phyloP scores from a whole-genome alignment of 2,113 vertebrate genomes.

The Tragulus kanchil region DNA sequence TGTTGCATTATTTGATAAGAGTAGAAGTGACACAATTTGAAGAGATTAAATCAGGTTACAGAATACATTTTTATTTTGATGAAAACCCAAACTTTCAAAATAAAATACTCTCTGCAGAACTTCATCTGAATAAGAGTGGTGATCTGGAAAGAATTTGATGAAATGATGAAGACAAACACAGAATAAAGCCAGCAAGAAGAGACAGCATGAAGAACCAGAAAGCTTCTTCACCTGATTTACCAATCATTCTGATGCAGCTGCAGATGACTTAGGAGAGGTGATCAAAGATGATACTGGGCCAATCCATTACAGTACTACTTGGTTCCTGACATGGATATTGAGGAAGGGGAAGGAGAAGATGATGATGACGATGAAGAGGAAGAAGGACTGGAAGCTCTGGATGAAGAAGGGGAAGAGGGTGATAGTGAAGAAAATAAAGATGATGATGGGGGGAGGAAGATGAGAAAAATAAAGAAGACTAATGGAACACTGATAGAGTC shows the following conservation, averaged over 20 bases:
- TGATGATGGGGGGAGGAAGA: constrained; percentile 97
- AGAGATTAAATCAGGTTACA: constrained; percentile 99
- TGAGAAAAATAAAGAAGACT: constrained; percentile 96
- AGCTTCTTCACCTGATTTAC: constrained; percentile 99
- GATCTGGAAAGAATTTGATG: constrained; percentile 99
- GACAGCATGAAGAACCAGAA: constrained; percentile 99
- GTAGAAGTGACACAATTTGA: constrained; percentile 99
- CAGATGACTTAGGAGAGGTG: constrained; percentile 97
- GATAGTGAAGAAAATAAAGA: constrained; percentile 97
- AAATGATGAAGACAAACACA: constrained; percentile 98
- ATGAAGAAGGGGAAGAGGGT: constrained; percentile 98
- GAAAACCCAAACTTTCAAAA: constrained; percentile 99
- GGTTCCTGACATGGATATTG: constrained; percentile 94
- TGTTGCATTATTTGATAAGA: constrained; percentile 99
- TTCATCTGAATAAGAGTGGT: constrained; percentile 99
- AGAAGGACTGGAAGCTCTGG: constrained; percentile 97
- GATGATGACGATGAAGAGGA: constrained; percentile 98
- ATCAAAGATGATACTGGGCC: constrained; percentile 99
- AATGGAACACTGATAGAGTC: constrained; percentile 92
- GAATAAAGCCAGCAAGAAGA: constrained; percentile 98
- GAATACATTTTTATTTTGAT: constrained; percentile 99
- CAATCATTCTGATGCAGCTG: constrained; percentile 97
- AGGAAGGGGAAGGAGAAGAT: constrained; percentile 97
- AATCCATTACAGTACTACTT: constrained; percentile 91
- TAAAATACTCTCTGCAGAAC: constrained; percentile 99